phyloP scores from a whole-genome alignment of 2,113 vertebrate genomes.

The Lophius piscatorius region DNA sequence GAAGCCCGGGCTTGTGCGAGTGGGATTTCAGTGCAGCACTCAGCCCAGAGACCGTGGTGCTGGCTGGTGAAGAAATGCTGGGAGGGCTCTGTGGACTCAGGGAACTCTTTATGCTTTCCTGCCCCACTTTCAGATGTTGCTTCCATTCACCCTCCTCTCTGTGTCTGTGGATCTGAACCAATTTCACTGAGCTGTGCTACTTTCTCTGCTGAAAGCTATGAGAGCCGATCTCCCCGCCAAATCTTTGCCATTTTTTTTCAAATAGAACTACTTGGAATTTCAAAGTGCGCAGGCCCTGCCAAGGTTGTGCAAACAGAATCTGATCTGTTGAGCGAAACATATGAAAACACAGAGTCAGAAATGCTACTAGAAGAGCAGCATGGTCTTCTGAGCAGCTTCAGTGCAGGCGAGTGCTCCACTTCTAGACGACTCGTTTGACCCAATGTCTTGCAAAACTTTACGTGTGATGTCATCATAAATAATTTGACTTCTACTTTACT shows the following conservation, averaged over 20 bases:
- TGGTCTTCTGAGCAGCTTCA: slow-evolving; percentile 40
- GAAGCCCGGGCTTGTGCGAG: slow-evolving; percentile 50
- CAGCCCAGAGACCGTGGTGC: slow-evolving; percentile 44
- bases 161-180: slow-evolving; percentile 56
- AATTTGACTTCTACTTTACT: slow-evolving; percentile 13
- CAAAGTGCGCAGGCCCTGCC: slow-evolving; percentile 43
- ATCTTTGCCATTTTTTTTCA: slow-evolving; percentile 17
- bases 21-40: slow-evolving; percentile 43
- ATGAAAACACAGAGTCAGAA: slow-evolving; percentile 49
- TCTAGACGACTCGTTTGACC: background rate
- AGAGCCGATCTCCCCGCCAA: slow-evolving; percentile 25
- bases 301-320: slow-evolving; percentile 55
- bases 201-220: slow-evolving; percentile 32
- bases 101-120: slow-evolving; percentile 49
- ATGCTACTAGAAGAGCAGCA: slow-evolving; percentile 22
- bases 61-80: slow-evolving; percentile 46
- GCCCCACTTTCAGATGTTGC: slow-evolving; percentile 57
- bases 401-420: slow-evolving; percentile 12
- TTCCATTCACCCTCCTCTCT: slow-evolving; percentile 22
- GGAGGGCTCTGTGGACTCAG: slow-evolving; percentile 39
- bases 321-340: slow-evolving; percentile 40
- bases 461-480: slow-evolving; percentile 35
- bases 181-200: slow-evolving; percentile 51
- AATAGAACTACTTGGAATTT: slow-evolving; percentile 60
- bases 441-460: slow-evolving; percentile 27